Evolutionary conservation across 2,797 vertebrate species (phyloP).

Genomic region (Austrolebias charrua): DNA sequence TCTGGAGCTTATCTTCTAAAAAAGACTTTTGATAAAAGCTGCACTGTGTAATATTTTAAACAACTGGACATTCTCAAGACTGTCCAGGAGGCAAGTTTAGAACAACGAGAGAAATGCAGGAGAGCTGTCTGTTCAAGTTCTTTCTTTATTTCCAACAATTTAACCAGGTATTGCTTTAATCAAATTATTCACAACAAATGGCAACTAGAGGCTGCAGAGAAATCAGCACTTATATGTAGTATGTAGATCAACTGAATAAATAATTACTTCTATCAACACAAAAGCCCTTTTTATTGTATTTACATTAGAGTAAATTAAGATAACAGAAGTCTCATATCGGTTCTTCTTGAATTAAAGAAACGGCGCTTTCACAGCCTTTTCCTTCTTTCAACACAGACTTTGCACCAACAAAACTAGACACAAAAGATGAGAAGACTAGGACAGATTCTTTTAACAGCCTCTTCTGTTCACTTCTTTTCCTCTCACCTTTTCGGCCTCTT

Average conservation of each 20-base stretch:
- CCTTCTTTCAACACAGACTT: not conserved
- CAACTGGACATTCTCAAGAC: not conserved
- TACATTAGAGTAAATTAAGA: not conserved
- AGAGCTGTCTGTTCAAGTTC: not conserved
- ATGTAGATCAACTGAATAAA: not conserved
- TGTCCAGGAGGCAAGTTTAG: not conserved
- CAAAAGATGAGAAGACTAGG: not conserved
- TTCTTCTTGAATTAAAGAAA: not conserved
- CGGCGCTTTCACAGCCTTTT: too few species aligned
- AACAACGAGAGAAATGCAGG: not conserved
- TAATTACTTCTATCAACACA: not conserved
- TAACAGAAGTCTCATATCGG: not conserved
- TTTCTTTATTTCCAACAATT: not conserved
- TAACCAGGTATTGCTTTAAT: not conserved
- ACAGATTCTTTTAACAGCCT: not conserved
- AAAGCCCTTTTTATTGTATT: not conserved
- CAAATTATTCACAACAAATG: not conserved
- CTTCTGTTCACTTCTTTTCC: not conserved
- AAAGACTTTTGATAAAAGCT: not conserved
- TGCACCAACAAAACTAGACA: not conserved
- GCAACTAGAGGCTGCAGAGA: too few species aligned
- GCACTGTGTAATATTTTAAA: not conserved
- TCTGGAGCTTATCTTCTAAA: not conserved
- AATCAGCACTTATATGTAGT: not conserved
- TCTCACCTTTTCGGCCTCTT: constrained; percentile 3